Conservation (phyloP, 2,888 invertebrate species). For the Ophioninae sp. region DNA sequence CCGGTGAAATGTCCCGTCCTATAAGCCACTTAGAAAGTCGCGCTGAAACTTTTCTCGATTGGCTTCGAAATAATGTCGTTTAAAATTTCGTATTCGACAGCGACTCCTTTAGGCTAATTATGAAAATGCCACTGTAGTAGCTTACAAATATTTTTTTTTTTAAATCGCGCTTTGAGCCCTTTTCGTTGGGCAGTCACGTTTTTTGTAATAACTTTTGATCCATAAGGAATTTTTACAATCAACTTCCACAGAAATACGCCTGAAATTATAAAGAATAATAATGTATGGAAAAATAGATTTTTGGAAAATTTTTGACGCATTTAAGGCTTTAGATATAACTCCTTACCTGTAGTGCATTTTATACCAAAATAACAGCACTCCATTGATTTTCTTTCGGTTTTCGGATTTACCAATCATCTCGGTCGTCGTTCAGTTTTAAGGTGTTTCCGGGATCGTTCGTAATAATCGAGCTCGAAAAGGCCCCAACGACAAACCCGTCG, state of each 20-base stretch:
- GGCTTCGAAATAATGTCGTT: conserved; percentile 13
- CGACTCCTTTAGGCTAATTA: background rate
- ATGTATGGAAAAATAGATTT: no score
- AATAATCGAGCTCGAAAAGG: background rate
- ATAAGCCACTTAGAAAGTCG: conserved; percentile 45
- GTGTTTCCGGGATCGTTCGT: background rate
- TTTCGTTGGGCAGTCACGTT: no score
- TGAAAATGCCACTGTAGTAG: no score
- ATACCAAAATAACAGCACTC: background rate
- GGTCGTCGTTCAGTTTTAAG: background rate
- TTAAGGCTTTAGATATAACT: no score
- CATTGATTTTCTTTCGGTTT: background rate
- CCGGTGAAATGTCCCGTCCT: conserved; percentile 49
- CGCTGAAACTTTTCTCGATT: conserved; percentile 37
- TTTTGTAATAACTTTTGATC: no score
- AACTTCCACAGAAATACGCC: no score
- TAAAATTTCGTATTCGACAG: background rate
- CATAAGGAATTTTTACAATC: no score
- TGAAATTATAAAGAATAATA: no score
- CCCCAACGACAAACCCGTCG: background rate
- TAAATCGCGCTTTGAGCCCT: no score
- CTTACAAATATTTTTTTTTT: no score
- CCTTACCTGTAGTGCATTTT: no score
- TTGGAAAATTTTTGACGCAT: no score
- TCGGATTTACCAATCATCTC: background rate